Percentiles rank a stretch among this genome's conserved stretches.
Conservation (phyloP, 2,113 vertebrate species). For the Meleagris gallopavo region DNA sequence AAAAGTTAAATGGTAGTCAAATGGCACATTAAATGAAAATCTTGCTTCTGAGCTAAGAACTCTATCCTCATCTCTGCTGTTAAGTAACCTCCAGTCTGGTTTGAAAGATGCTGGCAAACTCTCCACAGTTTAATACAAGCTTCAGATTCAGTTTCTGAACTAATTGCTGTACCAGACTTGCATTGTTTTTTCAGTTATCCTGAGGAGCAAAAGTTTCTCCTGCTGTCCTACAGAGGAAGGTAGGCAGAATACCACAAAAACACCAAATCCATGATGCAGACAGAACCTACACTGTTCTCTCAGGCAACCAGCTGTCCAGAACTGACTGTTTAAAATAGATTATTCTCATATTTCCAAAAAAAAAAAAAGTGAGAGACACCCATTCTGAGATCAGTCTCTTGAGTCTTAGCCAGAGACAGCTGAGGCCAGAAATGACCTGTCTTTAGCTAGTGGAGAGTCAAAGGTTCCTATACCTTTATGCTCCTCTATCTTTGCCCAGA, state of each 20-base stretch:
- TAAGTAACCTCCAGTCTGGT: background rate
- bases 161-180: slow-evolving; percentile 7
- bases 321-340: background rate
- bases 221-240: background rate
- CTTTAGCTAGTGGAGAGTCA: background rate
- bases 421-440: background rate
- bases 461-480: background rate
- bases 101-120: slow-evolving; percentile 2
- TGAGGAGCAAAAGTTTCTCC: background rate
- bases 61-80: background rate
- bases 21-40: background rate
- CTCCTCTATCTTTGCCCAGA: background rate
- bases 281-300: background rate
- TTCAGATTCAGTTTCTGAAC: slow-evolving; percentile 29
- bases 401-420: background rate
- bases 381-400: background rate
- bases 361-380: background rate
- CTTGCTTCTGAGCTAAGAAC: background rate
- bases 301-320: background rate
- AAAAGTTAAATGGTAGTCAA: background rate
- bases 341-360: background rate
- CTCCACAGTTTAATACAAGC: background rate
- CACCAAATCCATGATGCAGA: background rate
- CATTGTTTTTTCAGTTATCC: background rate
- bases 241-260: background rate